Conservation (phyloP, 2,113 vertebrate genomes). For the Phyllostomus hastatus region DNA sequence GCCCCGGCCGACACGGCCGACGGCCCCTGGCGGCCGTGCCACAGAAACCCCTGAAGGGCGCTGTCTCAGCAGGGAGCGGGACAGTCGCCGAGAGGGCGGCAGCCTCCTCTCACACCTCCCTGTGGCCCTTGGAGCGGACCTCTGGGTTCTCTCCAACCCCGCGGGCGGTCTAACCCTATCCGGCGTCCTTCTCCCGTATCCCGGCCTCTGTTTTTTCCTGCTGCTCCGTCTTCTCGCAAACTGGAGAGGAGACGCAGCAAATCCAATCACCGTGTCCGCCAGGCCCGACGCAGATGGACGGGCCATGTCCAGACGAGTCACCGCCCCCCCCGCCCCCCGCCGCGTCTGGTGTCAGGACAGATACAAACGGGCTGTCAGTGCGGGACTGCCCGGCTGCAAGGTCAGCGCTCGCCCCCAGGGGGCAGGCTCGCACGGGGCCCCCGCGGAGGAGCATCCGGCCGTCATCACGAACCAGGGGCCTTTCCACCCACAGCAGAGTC, state of each 20-base stretch:
- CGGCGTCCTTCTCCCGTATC: slow-evolving; percentile 17
- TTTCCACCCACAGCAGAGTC: neutral
- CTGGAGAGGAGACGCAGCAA: slow-evolving; percentile 78
- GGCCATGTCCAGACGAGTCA: slow-evolving; percentile 27
- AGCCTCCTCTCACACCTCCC: neutral
- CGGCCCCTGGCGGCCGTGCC: neutral
- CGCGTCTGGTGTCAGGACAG: slow-evolving; percentile 63
- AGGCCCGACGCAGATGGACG: slow-evolving; percentile 67
- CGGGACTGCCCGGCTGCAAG: slow-evolving; percentile 18
- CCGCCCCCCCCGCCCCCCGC: slow-evolving; percentile 60
- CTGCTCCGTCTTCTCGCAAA: slow-evolving; percentile 72
- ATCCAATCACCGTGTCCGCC: slow-evolving; percentile 73
- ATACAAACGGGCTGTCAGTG: slow-evolving; percentile 58
- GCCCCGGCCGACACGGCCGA: neutral
- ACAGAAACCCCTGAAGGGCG: neutral
- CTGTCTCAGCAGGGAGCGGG: neutral
- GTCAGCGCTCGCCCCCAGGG: slow-evolving; percentile 24
- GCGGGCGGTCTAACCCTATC: slow-evolving; percentile 66
- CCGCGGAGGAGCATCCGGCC: neutral
- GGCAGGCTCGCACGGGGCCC: no score
- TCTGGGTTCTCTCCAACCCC: neutral
- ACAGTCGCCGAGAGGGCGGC: neutral
- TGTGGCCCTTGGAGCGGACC: slow-evolving; percentile 67
- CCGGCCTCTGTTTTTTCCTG: slow-evolving; percentile 54
- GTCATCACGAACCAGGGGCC: neutral